These are phyloP conservation scores for Lepus americanus DNA, from an alignment of 2,113 vertebrate species.

Conservation along the genomic window DNA sequence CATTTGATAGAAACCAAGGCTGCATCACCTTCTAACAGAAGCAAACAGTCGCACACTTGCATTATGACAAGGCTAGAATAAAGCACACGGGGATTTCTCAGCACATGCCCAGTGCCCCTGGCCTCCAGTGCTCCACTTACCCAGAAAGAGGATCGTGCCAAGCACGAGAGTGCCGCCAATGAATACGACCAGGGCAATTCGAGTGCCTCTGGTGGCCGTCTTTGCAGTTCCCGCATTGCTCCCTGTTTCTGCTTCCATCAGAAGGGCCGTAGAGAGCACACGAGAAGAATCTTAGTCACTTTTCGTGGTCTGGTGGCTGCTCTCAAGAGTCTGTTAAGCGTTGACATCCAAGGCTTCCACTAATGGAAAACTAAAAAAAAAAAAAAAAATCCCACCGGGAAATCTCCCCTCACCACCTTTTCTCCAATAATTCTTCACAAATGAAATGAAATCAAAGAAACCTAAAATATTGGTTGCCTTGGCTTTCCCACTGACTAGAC, in stretches of 20 bases:
- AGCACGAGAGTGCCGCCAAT: constrained; percentile 86
- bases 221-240: constrained; percentile 74
- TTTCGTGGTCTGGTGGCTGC: constrained; percentile 74
- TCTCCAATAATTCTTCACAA: constrained; percentile 78
- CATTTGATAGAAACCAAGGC: constrained; percentile 20
- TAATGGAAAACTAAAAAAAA: constrained; percentile 81
- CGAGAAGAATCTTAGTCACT: constrained; percentile 63
- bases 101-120: not conserved
- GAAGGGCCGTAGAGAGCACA: constrained; percentile 26
- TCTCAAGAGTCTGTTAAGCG: constrained; percentile 77
- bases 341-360: constrained; percentile 82
- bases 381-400: constrained; percentile 72
- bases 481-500: constrained; percentile 81
- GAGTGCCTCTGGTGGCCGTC: constrained; percentile 81
- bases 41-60: not conserved
- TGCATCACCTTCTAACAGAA: not conserved
- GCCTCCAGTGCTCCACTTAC: constrained; percentile 84
- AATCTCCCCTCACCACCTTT: constrained; percentile 82
- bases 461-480: constrained; percentile 80
- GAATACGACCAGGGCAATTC: constrained; percentile 86
- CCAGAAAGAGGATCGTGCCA: constrained; percentile 86
- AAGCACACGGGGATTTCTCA: not conserved
- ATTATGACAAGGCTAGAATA: not conserved
- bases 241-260: constrained; percentile 88
- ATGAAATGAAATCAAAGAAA: constrained; percentile 73